Evolutionary conservation across 1,140 invertebrate genomes (phyloP).

Genomic region (Arctopsyche grandis): DNA sequence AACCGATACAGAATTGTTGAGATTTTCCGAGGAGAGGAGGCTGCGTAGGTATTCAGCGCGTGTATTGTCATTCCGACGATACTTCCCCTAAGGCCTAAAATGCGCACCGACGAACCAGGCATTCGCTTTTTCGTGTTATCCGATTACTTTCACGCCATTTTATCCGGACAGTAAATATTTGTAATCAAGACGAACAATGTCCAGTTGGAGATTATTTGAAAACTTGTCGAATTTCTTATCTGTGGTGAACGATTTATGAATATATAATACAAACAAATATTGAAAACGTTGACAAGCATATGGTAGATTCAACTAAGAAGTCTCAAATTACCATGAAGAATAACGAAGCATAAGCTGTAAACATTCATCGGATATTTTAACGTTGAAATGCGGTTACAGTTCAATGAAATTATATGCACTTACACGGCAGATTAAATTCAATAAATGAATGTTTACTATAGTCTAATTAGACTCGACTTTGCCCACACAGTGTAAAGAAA

Average conservation of each 20-base stretch:
- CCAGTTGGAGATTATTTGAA: not conserved
- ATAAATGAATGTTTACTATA: too few species aligned
- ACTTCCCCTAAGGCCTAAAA: slow-evolving; percentile 40
- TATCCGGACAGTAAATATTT: not conserved
- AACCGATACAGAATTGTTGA: slow-evolving; percentile 38
- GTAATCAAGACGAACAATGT: not conserved
- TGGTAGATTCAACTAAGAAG: too few species aligned
- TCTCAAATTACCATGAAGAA: too few species aligned
- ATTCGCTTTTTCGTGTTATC: not conserved
- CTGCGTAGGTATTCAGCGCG: slow-evolving; percentile 1
- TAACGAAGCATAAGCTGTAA: too few species aligned
- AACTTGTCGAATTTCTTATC: not conserved
- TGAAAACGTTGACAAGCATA: too few species aligned
- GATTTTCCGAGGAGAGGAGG: slow-evolving; percentile 22
- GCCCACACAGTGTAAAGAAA: too few species aligned
- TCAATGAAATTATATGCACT: too few species aligned
- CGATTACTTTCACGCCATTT: slow-evolving; percentile 1
- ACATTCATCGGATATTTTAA: too few species aligned
- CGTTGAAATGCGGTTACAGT: too few species aligned
- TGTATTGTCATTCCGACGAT: slow-evolving; percentile 33
- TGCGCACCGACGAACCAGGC: slow-evolving; percentile 8
- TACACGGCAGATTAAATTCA: too few species aligned
- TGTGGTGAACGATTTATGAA: not conserved
- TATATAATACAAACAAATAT: not conserved
- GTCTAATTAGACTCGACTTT: too few species aligned